Evolutionary conservation across 30 jellyfish, hydroid and myxozoan species (phyloP).

Genomic region (Calvadosia cruxmelitensis): DNA sequence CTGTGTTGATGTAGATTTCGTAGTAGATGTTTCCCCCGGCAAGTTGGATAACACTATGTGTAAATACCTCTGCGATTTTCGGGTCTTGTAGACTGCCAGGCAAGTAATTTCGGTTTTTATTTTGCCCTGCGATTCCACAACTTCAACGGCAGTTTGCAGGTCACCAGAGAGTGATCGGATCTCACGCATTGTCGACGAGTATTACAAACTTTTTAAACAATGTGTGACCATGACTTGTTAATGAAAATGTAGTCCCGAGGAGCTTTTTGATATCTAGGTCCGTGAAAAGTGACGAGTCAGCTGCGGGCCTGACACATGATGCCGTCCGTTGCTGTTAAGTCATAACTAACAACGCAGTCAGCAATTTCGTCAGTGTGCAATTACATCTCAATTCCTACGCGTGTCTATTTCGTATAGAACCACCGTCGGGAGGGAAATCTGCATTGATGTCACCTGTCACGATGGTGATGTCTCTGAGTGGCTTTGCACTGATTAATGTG

Average conservation of each 20-base stretch:
- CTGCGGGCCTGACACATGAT: not conserved
- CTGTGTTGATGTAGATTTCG: not conserved
- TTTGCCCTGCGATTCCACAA: not conserved
- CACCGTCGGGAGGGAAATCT: not conserved
- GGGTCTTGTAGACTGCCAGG: not conserved
- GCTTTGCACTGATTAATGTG: not conserved
- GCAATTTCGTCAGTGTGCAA: not conserved
- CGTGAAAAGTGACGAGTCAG: not conserved
- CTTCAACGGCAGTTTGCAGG: not conserved
- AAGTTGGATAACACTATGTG: not conserved
- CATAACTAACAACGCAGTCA: not conserved
- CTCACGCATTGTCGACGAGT: not conserved
- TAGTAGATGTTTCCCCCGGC: not conserved
- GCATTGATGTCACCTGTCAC: not conserved
- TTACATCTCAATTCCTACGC: not conserved
- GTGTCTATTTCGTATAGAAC: not conserved
- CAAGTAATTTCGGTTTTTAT: not conserved
- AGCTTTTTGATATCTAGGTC: not conserved
- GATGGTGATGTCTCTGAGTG: not conserved
- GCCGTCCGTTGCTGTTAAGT: not conserved
- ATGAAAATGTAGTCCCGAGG: not conserved
- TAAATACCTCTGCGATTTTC: not conserved
- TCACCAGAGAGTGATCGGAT: not conserved
- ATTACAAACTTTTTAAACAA: not conserved
- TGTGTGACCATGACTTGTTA: not conserved